Percentiles rank a stretch among this genome's conserved stretches.
Evolutionary conservation across 2,888 invertebrate species (phyloP).

Genomic region (Synergus itoensis): DNA sequence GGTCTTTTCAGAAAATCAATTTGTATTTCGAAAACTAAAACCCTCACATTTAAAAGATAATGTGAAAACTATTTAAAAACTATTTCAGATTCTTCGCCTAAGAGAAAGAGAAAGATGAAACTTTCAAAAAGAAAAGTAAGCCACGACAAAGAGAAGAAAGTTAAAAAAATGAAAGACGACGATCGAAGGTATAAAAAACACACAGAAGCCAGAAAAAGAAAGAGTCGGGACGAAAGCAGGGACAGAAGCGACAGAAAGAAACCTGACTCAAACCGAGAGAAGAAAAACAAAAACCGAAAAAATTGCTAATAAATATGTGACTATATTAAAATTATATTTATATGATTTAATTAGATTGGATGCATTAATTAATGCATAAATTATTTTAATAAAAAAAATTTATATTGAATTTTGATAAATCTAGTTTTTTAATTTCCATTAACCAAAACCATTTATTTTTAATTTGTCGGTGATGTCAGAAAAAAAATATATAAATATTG

Average conservation of each 20-base stretch:
- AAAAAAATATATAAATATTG: too few relatives aligned
- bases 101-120: conserved; percentile 47
- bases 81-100: conserved; percentile 48
- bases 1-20: background rate
- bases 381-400: too few relatives aligned
- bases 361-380: too few relatives aligned
- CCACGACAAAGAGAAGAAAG: background rate
- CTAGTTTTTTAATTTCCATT: too few relatives aligned
- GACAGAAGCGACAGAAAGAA: background rate
- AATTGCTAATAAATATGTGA: too few relatives aligned
- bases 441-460: too few relatives aligned
- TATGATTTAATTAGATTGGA: background rate
- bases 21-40: background rate
- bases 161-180: background rate
- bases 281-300: background rate
- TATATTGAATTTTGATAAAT: too few relatives aligned
- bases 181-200: background rate
- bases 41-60: background rate
- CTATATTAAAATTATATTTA: background rate
- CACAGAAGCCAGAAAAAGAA: background rate
- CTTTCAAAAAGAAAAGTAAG: conserved; percentile 19
- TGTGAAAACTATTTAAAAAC: conserved; percentile 6
- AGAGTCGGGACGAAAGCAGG: background rate
- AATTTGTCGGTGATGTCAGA: too few relatives aligned
- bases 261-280: background rate